phyloP scores from a whole-genome alignment of 1,140 invertebrate species.

The Drosophila kanapiae region DNA sequence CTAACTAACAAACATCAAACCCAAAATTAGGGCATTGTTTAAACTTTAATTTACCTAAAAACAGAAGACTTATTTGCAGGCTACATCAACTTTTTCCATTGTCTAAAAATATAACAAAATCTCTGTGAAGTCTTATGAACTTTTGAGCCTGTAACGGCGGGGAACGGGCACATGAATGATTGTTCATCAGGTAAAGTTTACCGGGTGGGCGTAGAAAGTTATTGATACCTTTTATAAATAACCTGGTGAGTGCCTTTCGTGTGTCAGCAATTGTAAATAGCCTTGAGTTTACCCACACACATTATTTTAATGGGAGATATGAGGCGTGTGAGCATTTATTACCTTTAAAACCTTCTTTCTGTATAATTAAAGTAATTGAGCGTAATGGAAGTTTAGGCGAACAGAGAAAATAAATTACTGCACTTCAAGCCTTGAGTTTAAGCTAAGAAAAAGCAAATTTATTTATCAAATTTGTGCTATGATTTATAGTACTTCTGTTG shows the following conservation, averaged over 20 bases:
- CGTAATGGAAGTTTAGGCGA: no score
- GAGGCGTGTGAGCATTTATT: background rate
- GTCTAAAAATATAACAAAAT: constrained; percentile 16
- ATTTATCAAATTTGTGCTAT: background rate
- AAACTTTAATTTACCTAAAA: constrained; percentile 12
- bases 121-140: constrained; percentile 13
- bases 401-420: background rate
- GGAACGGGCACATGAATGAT: constrained; percentile 22
- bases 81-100: constrained; percentile 3
- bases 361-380: background rate
- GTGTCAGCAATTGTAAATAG: background rate
- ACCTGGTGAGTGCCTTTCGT: background rate
- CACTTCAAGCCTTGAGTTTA: background rate
- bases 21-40: background rate
- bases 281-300: background rate
- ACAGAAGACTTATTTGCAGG: background rate
- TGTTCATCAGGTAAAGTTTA: constrained; percentile 29
- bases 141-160: background rate
- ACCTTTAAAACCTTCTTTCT: background rate
- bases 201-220: background rate
- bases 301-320: background rate
- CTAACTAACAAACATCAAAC: background rate
- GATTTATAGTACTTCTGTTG: background rate
- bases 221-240: constrained; percentile 46
- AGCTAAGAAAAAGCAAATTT: accelerated